A percentile compares a stretch with the other conserved stretches of the same genome.
These are phyloP conservation scores for Arctopsyche grandis DNA, from an alignment of 1,140 invertebrate genomes.

Conservation along the genomic window DNA sequence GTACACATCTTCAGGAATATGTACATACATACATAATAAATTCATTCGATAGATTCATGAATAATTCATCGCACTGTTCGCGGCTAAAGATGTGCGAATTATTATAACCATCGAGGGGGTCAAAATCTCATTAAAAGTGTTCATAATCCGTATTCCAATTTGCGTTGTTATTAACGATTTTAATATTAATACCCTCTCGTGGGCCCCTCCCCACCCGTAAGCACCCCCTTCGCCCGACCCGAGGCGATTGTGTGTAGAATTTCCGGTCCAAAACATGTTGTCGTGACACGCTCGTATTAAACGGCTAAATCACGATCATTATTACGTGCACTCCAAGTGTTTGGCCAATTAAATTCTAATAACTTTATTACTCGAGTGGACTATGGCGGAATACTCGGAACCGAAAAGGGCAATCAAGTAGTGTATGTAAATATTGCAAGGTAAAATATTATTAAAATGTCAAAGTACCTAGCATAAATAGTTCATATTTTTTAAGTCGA, in stretches of 20 bases:
- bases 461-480: too few relatives aligned
- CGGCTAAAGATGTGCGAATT: not conserved
- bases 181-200: not conserved
- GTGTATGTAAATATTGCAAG: too few relatives aligned
- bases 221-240: not conserved
- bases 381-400: too few relatives aligned
- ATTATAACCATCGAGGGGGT: not conserved
- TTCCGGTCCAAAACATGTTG: not conserved
- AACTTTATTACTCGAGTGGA: too few relatives aligned
- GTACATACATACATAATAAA: too few relatives aligned
- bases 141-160: not conserved
- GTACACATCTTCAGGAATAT: too few relatives aligned
- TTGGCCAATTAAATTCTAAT: not conserved
- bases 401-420: too few relatives aligned
- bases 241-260: not conserved
- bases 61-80: too few relatives aligned
- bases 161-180: not conserved
- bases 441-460: too few relatives aligned
- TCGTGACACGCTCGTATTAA: not conserved
- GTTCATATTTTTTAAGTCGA: too few relatives aligned
- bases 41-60: too few relatives aligned
- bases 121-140: conserved; percentile 7
- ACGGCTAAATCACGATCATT: not conserved
- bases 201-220: too few relatives aligned
- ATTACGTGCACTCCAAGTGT: not conserved